A percentile compares a stretch with the other conserved stretches of the same genome.
Conservation (phyloP, 2,797 vertebrate genomes). For the Notolabrus celidotus region DNA sequence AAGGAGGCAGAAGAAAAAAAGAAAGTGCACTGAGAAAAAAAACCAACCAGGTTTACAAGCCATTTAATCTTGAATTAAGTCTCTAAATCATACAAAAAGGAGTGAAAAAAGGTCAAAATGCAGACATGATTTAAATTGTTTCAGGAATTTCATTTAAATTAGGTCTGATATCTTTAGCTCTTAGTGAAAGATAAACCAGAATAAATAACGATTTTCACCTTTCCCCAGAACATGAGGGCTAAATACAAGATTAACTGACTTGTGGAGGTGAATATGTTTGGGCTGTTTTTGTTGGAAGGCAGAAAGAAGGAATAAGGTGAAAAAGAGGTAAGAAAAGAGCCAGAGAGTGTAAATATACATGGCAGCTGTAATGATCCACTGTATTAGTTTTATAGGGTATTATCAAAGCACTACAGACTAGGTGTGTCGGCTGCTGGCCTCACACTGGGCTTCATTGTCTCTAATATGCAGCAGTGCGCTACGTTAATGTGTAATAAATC, state of each 20-base stretch:
- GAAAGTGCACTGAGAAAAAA: constrained; percentile 39
- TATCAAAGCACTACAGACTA: constrained; percentile 79
- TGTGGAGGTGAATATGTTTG: constrained; percentile 44
- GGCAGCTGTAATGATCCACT: constrained; percentile 57
- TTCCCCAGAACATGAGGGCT: constrained; percentile 31
- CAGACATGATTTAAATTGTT: constrained; percentile 31
- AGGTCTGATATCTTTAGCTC: constrained; percentile 8
- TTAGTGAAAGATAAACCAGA: constrained; percentile 36
- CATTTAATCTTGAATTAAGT: constrained; percentile 75
- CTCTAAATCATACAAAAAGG: constrained; percentile 73
- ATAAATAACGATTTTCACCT: constrained; percentile 62
- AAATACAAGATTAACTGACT: constrained; percentile 72
- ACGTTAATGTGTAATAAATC: constrained; percentile 65
- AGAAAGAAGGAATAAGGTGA: constrained; percentile 39
- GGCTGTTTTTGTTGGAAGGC: constrained; percentile 30
- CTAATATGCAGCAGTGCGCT: constrained; percentile 79
- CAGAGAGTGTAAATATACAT: constrained; percentile 56
- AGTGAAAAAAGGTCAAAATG: constrained; percentile 55
- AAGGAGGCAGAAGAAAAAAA: constrained; percentile 38
- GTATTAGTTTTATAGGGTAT: constrained; percentile 61
- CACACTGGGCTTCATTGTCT: constrained; percentile 53
- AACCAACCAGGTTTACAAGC: constrained; percentile 56
- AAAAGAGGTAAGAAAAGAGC: constrained; percentile 48
- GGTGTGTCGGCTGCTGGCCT: constrained; percentile 41
- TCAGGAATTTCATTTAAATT: constrained; percentile 12